A percentile compares a stretch with the other conserved stretches of the same genome.
These are phyloP conservation scores for Sinocyclocheilus rhinocerous DNA, from an alignment of 2,113 vertebrate genomes.

Conservation along the genomic window DNA sequence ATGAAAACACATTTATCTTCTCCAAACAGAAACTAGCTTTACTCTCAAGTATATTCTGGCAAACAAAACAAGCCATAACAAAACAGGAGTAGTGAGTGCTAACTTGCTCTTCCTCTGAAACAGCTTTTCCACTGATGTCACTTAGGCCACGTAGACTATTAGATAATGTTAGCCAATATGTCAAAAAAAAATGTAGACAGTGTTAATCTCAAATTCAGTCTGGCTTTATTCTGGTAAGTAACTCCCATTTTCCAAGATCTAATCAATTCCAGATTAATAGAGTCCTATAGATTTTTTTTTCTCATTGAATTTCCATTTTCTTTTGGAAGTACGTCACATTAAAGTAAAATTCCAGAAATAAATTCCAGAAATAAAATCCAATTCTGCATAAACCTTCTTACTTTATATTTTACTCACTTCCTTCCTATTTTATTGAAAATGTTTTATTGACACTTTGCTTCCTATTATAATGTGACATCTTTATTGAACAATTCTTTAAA, in stretches of 20 bases:
- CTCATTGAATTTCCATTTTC: neutral
- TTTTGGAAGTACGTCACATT: neutral
- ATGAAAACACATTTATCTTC: slow-evolving; percentile 23
- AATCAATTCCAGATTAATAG: neutral
- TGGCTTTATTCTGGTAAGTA: neutral
- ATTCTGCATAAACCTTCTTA: too few relatives aligned
- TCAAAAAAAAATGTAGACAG: neutral
- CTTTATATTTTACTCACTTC: too few relatives aligned
- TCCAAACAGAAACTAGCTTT: neutral
- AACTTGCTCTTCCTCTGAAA: neutral
- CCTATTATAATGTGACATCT: neutral
- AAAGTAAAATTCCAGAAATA: too few relatives aligned
- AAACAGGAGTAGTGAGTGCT: neutral
- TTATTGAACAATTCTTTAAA: neutral
- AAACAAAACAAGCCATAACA: neutral
- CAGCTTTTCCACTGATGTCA: slow-evolving; percentile 2
- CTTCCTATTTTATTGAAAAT: neutral
- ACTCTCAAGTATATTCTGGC: slow-evolving; percentile 4
- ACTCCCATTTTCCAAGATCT: neutral
- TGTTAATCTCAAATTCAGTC: neutral
- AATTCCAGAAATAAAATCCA: too few relatives aligned
- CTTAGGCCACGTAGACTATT: neutral
- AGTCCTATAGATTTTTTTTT: neutral
- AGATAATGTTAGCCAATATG: neutral
- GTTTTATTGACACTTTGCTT: too few relatives aligned